phyloP scores from a whole-genome alignment of 2,113 vertebrate species.

The Pterocles orientalis region DNA sequence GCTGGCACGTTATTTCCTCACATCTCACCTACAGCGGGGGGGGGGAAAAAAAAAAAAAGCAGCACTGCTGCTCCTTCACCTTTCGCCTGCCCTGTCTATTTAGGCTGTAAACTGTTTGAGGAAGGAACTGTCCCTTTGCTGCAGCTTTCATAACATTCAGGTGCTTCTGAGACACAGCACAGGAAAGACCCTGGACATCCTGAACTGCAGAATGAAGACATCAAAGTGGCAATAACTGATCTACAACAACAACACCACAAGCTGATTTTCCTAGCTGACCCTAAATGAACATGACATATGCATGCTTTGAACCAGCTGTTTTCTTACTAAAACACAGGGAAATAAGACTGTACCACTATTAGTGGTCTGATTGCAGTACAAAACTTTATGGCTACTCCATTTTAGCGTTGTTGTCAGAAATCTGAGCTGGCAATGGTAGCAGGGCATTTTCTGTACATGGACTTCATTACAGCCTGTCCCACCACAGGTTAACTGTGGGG shows the following conservation, averaged over 20 bases:
- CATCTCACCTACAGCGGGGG: neutral
- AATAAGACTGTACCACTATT: neutral
- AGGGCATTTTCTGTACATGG: neutral
- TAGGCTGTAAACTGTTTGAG: neutral
- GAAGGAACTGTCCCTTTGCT: neutral
- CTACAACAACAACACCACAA: neutral
- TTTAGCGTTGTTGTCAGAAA: neutral
- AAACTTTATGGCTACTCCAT: neutral
- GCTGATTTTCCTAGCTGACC: neutral
- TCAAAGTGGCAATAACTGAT: neutral
- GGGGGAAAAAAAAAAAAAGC: neutral
- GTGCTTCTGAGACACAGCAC: neutral
- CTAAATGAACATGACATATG: neutral
- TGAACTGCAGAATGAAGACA: neutral
- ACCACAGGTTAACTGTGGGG: neutral
- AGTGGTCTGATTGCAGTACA: neutral
- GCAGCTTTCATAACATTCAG: neutral
- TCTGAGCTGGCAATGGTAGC: neutral
- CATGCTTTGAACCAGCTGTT: neutral
- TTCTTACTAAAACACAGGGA: neutral
- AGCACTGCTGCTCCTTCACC: neutral
- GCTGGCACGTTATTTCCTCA: neutral
- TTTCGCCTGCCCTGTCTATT: neutral
- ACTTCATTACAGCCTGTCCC: neutral
- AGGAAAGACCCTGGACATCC: neutral